These are phyloP conservation scores for Rhagonycha fulva DNA, from an alignment of 2,888 invertebrate genomes.

Conservation along the genomic window DNA sequence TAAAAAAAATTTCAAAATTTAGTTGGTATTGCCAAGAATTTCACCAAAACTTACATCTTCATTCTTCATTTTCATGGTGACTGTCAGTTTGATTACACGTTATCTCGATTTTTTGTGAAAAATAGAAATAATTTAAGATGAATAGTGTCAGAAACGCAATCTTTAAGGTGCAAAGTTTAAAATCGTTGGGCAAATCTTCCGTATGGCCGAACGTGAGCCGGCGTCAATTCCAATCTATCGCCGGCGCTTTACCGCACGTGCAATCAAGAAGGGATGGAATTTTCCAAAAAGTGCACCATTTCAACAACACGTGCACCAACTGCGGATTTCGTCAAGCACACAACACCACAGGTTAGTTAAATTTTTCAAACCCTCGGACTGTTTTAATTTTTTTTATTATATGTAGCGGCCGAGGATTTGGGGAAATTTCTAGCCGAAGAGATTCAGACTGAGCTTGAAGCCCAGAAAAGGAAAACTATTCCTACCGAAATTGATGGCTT, in stretches of 20 bases:
- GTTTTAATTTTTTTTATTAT: not conserved
- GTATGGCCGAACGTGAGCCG: conserved; percentile 65
- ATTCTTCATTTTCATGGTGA: not conserved
- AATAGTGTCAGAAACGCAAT: conserved; percentile 70
- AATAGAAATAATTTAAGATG: conserved; percentile 62
- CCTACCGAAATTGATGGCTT: conserved; percentile 84
- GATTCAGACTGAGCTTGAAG: conserved; percentile 87
- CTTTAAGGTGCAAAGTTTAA: conserved; percentile 54
- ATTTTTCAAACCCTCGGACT: not conserved
- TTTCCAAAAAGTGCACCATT: not conserved
- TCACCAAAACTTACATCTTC: not conserved
- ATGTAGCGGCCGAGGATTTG: conserved; percentile 79
- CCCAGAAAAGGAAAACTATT: conserved; percentile 74
- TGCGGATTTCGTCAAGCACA: conserved; percentile 6
- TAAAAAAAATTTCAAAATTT: not conserved
- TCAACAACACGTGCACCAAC: not conserved
- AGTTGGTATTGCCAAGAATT: not conserved
- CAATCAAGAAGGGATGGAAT: not conserved
- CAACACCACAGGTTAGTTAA: conserved; percentile 36
- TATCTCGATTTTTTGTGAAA: not conserved
- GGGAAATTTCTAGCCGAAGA: conserved; percentile 92
- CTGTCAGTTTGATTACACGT: not conserved
- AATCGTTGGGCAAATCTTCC: conserved; percentile 43
- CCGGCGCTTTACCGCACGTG: not conserved
- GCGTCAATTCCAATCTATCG: conserved; percentile 57